Conservation (phyloP, 1,140 invertebrate species). For the Pomacea maculata region DNA sequence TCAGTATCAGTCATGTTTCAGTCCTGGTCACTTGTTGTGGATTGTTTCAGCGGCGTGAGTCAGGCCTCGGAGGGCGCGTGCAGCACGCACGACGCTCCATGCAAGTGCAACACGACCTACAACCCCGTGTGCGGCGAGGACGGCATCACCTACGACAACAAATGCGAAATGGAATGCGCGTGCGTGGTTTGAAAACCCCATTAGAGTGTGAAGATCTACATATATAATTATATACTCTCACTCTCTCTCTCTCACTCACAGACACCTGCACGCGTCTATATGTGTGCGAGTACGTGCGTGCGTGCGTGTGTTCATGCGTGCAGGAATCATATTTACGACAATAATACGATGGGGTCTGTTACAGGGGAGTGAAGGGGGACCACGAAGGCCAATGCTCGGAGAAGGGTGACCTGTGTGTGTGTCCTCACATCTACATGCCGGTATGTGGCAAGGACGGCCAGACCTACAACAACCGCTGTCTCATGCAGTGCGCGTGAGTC, state of each 20-base stretch:
- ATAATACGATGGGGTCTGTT: background rate
- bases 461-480: constrained; percentile 80
- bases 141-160: constrained; percentile 79
- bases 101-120: constrained; percentile 26
- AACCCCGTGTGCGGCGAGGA: constrained; percentile 77
- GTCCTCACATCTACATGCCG: constrained; percentile 31
- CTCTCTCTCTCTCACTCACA: no score
- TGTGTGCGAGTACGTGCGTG: no score
- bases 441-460: constrained; percentile 82
- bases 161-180: constrained; percentile 74
- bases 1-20: background rate
- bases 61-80: constrained; percentile 17
- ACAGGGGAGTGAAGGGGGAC: constrained; percentile 4
- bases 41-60: constrained; percentile 9
- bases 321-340: no score
- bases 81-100: background rate
- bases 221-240: no score
- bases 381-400: constrained; percentile 8
- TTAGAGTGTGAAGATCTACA: no score
- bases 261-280: no score
- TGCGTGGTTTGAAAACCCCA: background rate
- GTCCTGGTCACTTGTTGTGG: background rate
- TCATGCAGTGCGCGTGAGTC: constrained; percentile 68
- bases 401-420: constrained; percentile 17
- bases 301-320: no score